phyloP scores from a whole-genome alignment of 1,140 invertebrate genomes.

The Drosophila guanche region DNA sequence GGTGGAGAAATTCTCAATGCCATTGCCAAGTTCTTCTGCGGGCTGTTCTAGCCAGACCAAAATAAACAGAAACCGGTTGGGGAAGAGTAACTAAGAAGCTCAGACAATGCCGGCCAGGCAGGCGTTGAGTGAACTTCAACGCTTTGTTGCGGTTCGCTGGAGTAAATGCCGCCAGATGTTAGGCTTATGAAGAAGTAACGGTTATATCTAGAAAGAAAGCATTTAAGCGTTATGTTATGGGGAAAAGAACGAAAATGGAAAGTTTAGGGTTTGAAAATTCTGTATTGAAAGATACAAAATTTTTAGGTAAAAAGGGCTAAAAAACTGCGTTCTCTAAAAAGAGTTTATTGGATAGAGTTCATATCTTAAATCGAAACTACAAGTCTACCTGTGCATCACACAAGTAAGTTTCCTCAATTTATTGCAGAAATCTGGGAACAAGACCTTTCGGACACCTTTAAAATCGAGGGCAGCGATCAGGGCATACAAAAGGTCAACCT shows the following conservation, averaged over 20 bases:
- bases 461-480: conserved; percentile 85
- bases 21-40: conserved; percentile 23
- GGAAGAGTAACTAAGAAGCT: conserved; percentile 3
- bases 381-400: background rate
- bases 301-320: too few species aligned
- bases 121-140: conserved; percentile 37
- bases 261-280: background rate
- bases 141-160: conserved; percentile 26
- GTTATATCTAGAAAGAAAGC: conserved; percentile 5
- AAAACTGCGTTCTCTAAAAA: too few species aligned
- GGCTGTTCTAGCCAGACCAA: conserved; percentile 56
- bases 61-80: conserved; percentile 67
- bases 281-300: too few species aligned
- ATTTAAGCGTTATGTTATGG: background rate
- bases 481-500: conserved; percentile 85
- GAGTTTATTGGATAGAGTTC: too few species aligned
- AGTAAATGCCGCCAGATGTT: conserved; percentile 60
- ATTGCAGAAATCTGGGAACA: conserved; percentile 85
- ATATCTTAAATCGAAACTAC: too few species aligned
- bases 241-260: conserved; percentile 6
- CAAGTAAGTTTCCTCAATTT: conserved; percentile 6
- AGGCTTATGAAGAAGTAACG: conserved; percentile 18
- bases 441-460: conserved; percentile 85
- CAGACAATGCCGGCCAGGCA: conserved; percentile 16
- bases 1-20: conserved; percentile 53